Evolutionary conservation across 2,888 invertebrate species (phyloP), one percentile per base, ranked within the genome.

Genomic region (Ditylenchus weischeri): DNA sequence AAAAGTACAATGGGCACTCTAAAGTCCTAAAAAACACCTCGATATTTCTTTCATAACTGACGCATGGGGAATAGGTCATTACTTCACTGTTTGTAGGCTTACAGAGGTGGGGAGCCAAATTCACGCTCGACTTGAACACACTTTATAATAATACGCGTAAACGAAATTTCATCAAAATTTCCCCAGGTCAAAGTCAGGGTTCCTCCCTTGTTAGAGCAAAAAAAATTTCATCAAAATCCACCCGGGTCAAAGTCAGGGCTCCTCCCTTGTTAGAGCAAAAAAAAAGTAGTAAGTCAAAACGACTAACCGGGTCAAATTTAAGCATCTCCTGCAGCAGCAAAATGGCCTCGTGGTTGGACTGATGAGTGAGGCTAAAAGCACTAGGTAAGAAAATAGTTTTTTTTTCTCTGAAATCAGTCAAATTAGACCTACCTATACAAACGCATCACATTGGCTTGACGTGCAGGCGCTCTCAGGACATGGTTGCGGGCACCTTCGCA

Each of bases 321-420:
- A 98, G 88, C 94, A 98, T 94, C 88, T 93, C 92, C 84, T 91
- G 90, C 62, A 98, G 88, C 78, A 98, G 88, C 87, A 96, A 94
- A 75, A 96, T 93, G 66, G 96, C 96, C 87, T 98, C 96, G 84
- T 93, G 93, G 73, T 93, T 67, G 7, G 57, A 59, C 57, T 23
- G 75, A 11, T 47, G 51, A 15, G 61, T 51, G 62, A 49, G 64
- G 69, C 29, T 65, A 43, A 43, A 43, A 43, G 60, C 21, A 35
- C 54, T 8, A n/a, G 23, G 50, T 29, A 61, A n/a, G 29, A 18
- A 8, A 8, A 38, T n/a, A 5, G 29, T 29, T 29, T 29, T 29
- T 29, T 29, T 29, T 2, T 29, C 36, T 50, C 5, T 50, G n/a
- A 50, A 19, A 43, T 62, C 36, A 70, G 57, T 35, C 48, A 47